Conservation (phyloP, 1,140 invertebrate species). For the Aphaenogaster ashmeadi region DNA sequence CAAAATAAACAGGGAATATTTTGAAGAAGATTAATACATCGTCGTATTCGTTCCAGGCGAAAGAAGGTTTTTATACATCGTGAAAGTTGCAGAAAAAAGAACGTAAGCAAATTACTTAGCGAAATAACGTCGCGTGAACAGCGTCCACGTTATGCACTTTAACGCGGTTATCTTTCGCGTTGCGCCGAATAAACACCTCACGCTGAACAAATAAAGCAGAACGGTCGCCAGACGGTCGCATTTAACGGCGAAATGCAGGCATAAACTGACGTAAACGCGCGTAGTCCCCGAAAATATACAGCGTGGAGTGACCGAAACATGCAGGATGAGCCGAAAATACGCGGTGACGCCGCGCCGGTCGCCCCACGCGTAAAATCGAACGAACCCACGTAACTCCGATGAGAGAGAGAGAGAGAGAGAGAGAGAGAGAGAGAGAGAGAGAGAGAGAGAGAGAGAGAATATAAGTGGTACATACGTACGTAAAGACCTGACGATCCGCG, state of each 20-base stretch:
- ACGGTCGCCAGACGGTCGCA: neutral
- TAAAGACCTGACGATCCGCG: constrained; percentile 50
- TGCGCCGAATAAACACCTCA: constrained; percentile 6
- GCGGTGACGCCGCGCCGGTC: constrained; percentile 3
- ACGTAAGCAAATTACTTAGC: neutral
- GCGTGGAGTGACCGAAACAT: neutral
- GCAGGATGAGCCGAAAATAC: constrained; percentile 37
- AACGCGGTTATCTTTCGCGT: neutral
- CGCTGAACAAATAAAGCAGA: constrained; percentile 18
- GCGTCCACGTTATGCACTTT: neutral
- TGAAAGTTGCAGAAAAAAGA: neutral
- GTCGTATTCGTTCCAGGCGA: neutral
- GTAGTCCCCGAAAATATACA: constrained; percentile 31
- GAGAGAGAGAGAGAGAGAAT: too few species aligned
- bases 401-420: neutral
- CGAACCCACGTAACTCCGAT: constrained; percentile 1
- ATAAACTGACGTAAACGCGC: constrained; percentile 31
- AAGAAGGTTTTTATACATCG: neutral
- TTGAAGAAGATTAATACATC: constrained; percentile 18
- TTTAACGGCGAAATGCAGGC: constrained; percentile 37
- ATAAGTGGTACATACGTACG: constrained; percentile 12
- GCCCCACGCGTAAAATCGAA: constrained; percentile 12
- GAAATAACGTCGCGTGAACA: neutral
- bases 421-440: neutral
- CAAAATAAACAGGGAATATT: constrained; percentile 29